Conservation (phyloP, 2,888 invertebrate genomes). For the Tetheella fluctuosa region DNA sequence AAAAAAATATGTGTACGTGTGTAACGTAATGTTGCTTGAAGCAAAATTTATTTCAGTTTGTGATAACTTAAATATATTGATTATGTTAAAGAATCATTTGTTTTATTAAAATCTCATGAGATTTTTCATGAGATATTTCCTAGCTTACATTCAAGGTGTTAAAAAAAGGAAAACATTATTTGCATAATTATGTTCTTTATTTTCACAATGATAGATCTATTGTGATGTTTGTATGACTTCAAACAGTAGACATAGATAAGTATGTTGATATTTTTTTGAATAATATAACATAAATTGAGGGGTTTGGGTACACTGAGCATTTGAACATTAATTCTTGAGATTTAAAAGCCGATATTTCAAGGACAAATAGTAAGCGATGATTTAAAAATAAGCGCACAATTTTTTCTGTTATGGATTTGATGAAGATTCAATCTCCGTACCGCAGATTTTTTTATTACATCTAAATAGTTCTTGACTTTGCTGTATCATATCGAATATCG, state of each 20-base stretch:
- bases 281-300: conserved; percentile 1
- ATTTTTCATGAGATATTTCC: no score
- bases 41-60: conserved; percentile 10
- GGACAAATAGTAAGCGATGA: background rate
- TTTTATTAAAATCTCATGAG: background rate
- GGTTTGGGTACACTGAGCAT: background rate
- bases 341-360: background rate
- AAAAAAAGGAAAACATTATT: background rate
- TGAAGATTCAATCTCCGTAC: background rate
- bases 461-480: background rate
- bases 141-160: background rate
- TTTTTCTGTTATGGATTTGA: background rate
- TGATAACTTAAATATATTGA: conserved; percentile 8
- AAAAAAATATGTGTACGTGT: background rate
- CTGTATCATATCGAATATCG: background rate
- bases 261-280: conserved; percentile 9
- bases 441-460: background rate
- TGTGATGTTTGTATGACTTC: conserved; percentile 9
- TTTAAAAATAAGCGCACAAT: background rate
- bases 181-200: conserved; percentile 25
- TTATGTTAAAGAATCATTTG: background rate
- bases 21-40: conserved; percentile 4
- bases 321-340: background rate
- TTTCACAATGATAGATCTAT: conserved; percentile 29
- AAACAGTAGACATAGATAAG: conserved; percentile 12